Evolutionary conservation across 2,113 vertebrate species (phyloP), one percentile per base, ranked within the genome.

Genomic region (Anolis sagrei): DNA sequence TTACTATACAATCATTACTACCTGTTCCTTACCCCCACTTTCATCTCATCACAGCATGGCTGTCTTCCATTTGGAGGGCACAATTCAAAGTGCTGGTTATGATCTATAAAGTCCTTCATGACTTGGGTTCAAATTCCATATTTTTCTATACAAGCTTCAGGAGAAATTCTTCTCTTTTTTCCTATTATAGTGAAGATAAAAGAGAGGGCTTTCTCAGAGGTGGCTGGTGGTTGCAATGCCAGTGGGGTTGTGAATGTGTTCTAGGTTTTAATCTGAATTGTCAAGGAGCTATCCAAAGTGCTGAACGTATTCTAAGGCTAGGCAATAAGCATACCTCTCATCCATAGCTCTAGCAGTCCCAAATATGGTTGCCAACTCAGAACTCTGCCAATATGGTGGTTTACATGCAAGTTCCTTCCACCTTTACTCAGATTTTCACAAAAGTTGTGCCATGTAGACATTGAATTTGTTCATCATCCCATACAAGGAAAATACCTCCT

Each of bases 401-500:
- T 83, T 83, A 64, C 18, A 21, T 32, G 44, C 39, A 69, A n/a
- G 66, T 32, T 81, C 25, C 44, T n/a, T 68, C 27, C 5, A 39
- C 64, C 25, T 66, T 25, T 44, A 48, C 58, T 34, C 19, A 36
- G 73, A 19, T n/a, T 23, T 39, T 73, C 49, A 72, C 82, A 76
- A 76, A 76, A 68, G 34, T 5, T 76, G 62, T 77, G 62, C 74
- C n/a, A 27, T 4, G 7, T 27, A 5, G 8, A 14, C 32, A 73
- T 14, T 62, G 51, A 79, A 79, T 19, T 49, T 70, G 64, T 8
- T 49, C 39, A 29, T 64, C 62, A 25, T 86, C 54, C 39, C 25
- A 27, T 34, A 66, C 58, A 39, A 80, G 74, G 75, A 36, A 75
- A 80, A 64, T 51, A n/a, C 64, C n/a, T 29, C 70, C 25, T 86